Evolutionary conservation across 2,797 vertebrate species (phyloP), one percentile per base, ranked within the genome.

Genomic region (Anniella stebbinsi): DNA sequence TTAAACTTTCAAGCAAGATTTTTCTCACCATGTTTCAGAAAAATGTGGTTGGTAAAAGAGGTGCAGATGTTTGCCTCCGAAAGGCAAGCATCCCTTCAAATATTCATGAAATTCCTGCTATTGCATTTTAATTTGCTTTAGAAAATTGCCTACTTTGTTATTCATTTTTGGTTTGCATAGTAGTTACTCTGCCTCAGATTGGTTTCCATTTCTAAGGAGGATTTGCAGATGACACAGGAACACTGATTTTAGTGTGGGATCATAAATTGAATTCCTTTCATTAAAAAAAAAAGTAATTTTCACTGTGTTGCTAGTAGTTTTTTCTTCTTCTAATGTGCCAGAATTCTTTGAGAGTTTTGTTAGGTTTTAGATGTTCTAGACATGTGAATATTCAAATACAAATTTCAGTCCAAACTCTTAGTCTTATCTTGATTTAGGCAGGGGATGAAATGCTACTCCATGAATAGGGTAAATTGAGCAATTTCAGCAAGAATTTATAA

Each of bases 81-180:
- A 93, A 85, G 93, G 93, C 84, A 82, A 89, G 91, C 87, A 90
- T 92, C n/a, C 82, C 94, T 95, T 96, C 94, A 93, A 95, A 96
- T 96, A 95, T 94, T 92, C 92, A 94, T 92, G 91, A 95, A 96
- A 93, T 95, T 75, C 93, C 78, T 94, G 36, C 57, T 18, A 94
- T 95, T 94, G 89, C 90, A 93, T 96, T 97, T 97, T 96, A 96
- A 96, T 97, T 97, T 97, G 84, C 91, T 84, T 73, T 94, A 91
- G 90, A 92, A 95, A 96, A 96, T 93, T 94, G 92, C 93, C 92
- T 96, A 84, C 63, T 96, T 96, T 96, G 91, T 93, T 95, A 91
- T 95, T 96, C 96, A 60, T 93, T 96, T 96, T 94, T 95, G 70
- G 86, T 97, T 97, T 97, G 89, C 89, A 88, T 95, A 95, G 93